phyloP scores from a whole-genome alignment of 2,888 invertebrate species.

The Acrobasis suavella region DNA sequence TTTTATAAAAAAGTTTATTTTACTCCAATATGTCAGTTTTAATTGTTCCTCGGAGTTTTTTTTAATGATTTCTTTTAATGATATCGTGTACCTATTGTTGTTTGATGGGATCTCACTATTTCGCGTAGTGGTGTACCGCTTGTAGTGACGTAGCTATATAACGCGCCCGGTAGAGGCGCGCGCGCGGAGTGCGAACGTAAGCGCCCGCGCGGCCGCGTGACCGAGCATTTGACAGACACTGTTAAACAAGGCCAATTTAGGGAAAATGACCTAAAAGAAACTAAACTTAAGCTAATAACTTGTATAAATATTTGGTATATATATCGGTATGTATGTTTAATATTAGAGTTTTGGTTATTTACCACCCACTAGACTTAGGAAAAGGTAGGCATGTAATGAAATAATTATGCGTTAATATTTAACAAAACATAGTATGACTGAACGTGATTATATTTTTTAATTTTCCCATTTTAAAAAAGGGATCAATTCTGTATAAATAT shows the following conservation, averaged over 20 bases:
- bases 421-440: constrained; percentile 79
- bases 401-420: constrained; percentile 80
- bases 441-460: constrained; percentile 77
- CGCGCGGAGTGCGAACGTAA: constrained; percentile 34
- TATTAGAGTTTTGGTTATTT: constrained; percentile 82
- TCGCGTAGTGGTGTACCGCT: constrained; percentile 36
- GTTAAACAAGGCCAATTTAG: constrained; percentile 78
- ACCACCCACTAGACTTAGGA: constrained; percentile 81
- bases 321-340: constrained; percentile 82
- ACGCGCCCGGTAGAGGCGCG: constrained; percentile 32
- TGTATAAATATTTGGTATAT: constrained; percentile 82
- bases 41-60: constrained; percentile 52
- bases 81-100: constrained; percentile 46
- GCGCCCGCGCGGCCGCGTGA: constrained; percentile 41
- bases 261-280: constrained; percentile 77
- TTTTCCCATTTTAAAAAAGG: constrained; percentile 70
- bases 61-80: constrained; percentile 75
- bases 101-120: constrained; percentile 46
- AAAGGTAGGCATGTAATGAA: constrained; percentile 78
- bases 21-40: constrained; percentile 44
- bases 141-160: constrained; percentile 29
- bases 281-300: constrained; percentile 82
- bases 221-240: constrained; percentile 75
- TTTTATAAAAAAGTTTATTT: constrained; percentile 59
- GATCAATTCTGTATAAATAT: constrained; percentile 78